Evolutionary conservation across 2,888 invertebrate genomes (phyloP), one percentile per base, ranked within the genome.

Genomic region (Zootermopsis nevadensis): DNA sequence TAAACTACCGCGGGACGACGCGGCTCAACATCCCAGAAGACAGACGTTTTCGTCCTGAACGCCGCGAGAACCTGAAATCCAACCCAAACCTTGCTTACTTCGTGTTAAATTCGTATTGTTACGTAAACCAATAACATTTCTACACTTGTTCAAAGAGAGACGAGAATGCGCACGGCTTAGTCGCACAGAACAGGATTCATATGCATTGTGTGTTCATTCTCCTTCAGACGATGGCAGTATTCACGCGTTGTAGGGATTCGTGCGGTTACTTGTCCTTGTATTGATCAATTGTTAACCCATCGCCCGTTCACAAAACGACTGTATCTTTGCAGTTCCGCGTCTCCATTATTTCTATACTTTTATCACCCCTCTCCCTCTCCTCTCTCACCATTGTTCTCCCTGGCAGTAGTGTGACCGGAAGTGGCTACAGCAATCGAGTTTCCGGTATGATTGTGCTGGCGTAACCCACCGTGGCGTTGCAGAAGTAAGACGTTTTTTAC

Each of bases 381-480:
- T 60, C n/a, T 60, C n/a, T 48, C n/a, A n/a, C 48, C 48, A 48
- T 48, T 48, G 48, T 48, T 48, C 19, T 48, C 48, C 48, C 48
- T 27, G 27, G 27, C 30, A 0, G n/a, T 8, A 27, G 12, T 42
- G 27, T 42, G 66, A 35, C 79, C 60, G 79, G 79, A 79, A 79
- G 38, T 79, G 60, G n/a, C 35, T 60, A 30, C 79, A 79, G 60
- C 66, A 79, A 66, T 79, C 79, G 33, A 24, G 35, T 35, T 79
- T 79, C 79, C 79, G 79, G 66, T n/a, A 35, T 27, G 79, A 66
- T 79, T 35, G 66, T 60, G 22, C n/a, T 79, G 60, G 60, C 24
- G 60, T 35, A 74, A 35, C 38, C n/a, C 35, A 74, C 35, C 74
- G 74, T 69, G 38, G 38, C 33, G 7, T 33, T 15, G 69, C 30